Base-by-base conservation (phyloP, 2,888 invertebrate genomes). In the Drosophila eohydei region DNA sequence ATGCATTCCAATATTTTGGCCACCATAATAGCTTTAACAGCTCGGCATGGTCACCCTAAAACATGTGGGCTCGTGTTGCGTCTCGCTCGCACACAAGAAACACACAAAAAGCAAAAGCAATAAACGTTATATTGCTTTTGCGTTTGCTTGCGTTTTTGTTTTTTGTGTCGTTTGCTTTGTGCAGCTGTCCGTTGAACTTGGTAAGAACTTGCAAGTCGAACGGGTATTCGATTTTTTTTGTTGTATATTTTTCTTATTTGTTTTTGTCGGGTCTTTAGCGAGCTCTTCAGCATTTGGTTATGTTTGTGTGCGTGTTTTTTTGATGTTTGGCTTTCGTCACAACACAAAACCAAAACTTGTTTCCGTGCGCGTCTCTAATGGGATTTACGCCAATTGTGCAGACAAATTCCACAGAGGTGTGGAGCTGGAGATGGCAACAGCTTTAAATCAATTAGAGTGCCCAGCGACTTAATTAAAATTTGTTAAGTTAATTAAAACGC, bases 391-490 rank as follows among this genome's bases (percentile, higher is more conserved):
- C 55, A 55, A 61, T 43, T 63, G 54, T 64, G 71, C 70, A 66
- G 76, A 72, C 75, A 67, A 64, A 74, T 82, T 71, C 78, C 80
- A 67, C 40, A 54, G 71, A 50, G 40, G 59, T 70, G 61, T 59
- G 36, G 48, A 67, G 28, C 28, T 54, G 28, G 54, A 51, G 46
- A 51, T 63, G 48, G 44, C 50, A 66, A 54, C 68, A 71, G 61
- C 58, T 59, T 52, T 54, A 75, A 88, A 85, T 82, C 86, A 85
- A 89, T 84, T 84, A 83, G 78, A 67, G 68, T 65, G 70, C 70
- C 62, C 68, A 74, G 78, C 76, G 64, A 70, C 75, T 89, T 89
- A 85, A 89, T 85, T 80, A 82, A 80, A 72, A 85, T 88, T 82
- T 82, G 88, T 88, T 75, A 82, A 66, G 66, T 75, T 84, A 70